phyloP scores from a whole-genome alignment of 2,888 invertebrate species.

The Bruchidius siliquastri region DNA sequence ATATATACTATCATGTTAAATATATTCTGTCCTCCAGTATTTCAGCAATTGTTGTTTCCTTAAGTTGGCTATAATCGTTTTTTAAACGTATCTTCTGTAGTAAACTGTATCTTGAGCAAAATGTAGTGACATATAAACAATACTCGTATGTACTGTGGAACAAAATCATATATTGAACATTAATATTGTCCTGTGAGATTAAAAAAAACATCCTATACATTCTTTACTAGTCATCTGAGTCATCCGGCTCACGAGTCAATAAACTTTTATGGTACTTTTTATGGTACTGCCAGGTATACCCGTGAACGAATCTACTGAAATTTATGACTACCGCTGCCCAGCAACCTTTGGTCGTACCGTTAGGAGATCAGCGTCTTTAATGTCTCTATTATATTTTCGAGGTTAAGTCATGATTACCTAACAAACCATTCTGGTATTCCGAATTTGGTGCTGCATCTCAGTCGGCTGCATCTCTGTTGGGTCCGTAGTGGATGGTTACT shows the following conservation, averaged over 20 bases:
- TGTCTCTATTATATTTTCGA: constrained; percentile 27
- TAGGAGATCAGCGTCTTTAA: constrained; percentile 30
- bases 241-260: background rate
- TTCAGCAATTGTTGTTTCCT: too few relatives aligned
- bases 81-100: too few relatives aligned
- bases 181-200: background rate
- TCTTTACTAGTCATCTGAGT: background rate
- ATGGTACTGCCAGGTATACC: background rate
- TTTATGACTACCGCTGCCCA: background rate
- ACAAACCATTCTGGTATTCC: background rate
- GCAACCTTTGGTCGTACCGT: constrained; percentile 22
- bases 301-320: background rate
- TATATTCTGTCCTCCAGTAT: too few relatives aligned
- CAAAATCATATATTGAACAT: too few relatives aligned
- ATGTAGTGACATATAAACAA: too few relatives aligned
- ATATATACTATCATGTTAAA: too few relatives aligned
- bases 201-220: background rate
- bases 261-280: background rate
- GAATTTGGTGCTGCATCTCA: background rate
- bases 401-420: background rate
- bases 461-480: background rate
- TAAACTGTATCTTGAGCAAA: too few relatives aligned
- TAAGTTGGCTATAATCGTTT: too few relatives aligned
- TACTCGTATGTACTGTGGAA: too few relatives aligned
- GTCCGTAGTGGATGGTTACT: too few relatives aligned